Base-by-base conservation (phyloP, 2,113 vertebrate genomes). In the Corydoras sp. region DNA sequence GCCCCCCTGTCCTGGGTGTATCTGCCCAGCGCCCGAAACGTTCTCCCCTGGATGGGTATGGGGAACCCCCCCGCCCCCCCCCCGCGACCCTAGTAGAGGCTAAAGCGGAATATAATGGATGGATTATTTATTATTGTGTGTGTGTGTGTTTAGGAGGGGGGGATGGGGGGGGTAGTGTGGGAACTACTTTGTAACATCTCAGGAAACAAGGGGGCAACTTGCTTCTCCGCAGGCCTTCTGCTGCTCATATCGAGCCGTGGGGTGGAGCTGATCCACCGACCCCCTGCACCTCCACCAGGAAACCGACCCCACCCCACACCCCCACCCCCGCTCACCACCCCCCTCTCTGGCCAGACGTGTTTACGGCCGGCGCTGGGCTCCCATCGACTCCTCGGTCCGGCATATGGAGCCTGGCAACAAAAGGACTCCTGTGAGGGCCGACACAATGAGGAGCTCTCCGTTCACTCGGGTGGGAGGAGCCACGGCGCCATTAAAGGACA, bases 351-450 rank as follows among this genome's bases (percentile, higher is more conserved):
- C 74, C 80, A 80, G 76, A 74, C 65, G 32, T 81, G 77, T 83
- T 81, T 83, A 80, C 71, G 77, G 79, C 74, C 76, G 55, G 71
- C 69, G 69, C 66, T 59, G 50, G 73, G 65, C 58, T 35, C 55
- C 66, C 60, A 59, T 77, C 70, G 56, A 74, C 70, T 69, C 66
- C 53, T 73, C 74, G 53, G 73, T 75, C 77, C 79, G 77, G 81
- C 79, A 84, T 82, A 82, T 82, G 82, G 77, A 79, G 68, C 11
- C 65, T 68, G 18, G 31, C 72, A 78, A 84, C 82, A 84, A 84
- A 81, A 79, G 79, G 71, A 35, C 77, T 67, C 80, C 82, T 84
- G 79, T 82, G 72, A 77, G 63, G 71, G 18, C 58, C 53, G 68
- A 73, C 68, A 82, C 75, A 78, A 80, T 81, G 80, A 68, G 68